These are phyloP conservation scores for Andrena flavipes DNA, from an alignment of 2,888 invertebrate genomes.

Conservation along the genomic window DNA sequence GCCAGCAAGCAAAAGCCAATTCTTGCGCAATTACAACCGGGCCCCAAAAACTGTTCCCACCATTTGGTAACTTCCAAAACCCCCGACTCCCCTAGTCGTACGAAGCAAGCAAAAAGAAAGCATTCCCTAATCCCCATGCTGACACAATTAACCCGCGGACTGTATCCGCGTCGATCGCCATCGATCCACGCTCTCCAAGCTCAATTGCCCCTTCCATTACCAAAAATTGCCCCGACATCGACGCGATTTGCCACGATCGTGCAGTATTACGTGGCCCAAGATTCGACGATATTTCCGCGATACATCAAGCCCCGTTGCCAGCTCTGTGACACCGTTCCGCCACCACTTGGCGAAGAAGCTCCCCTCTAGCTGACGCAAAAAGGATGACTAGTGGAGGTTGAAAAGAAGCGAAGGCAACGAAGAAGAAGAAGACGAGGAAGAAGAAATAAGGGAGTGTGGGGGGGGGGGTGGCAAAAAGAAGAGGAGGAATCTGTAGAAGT, in stretches of 20 bases:
- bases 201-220: not conserved
- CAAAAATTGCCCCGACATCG: slow-evolving; percentile 13
- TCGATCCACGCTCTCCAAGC: not conserved
- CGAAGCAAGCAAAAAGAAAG: too few species aligned
- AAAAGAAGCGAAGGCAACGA: slow-evolving; percentile 58
- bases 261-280: slow-evolving; percentile 31
- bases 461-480: slow-evolving; percentile 32
- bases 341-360: slow-evolving; percentile 62
- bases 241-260: slow-evolving; percentile 39
- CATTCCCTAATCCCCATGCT: too few species aligned
- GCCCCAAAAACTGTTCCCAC: too few species aligned
- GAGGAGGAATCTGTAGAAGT: slow-evolving; percentile 57
- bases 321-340: slow-evolving; percentile 66
- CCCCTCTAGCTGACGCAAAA: slow-evolving; percentile 55
- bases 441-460: slow-evolving; percentile 13
- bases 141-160: not conserved
- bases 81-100: too few species aligned
- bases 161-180: not conserved
- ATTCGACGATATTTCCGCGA: slow-evolving; percentile 62
- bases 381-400: slow-evolving; percentile 61
- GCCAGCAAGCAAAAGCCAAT: too few species aligned
- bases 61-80: too few species aligned
- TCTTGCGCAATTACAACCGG: too few species aligned
- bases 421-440: slow-evolving; percentile 10
- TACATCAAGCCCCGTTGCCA: slow-evolving; percentile 65